Percentiles rank a stretch among this genome's conserved stretches.
These are phyloP conservation scores for Tragelaphus imberbis DNA, from an alignment of 2,113 vertebrate genomes.

Conservation along the genomic window DNA sequence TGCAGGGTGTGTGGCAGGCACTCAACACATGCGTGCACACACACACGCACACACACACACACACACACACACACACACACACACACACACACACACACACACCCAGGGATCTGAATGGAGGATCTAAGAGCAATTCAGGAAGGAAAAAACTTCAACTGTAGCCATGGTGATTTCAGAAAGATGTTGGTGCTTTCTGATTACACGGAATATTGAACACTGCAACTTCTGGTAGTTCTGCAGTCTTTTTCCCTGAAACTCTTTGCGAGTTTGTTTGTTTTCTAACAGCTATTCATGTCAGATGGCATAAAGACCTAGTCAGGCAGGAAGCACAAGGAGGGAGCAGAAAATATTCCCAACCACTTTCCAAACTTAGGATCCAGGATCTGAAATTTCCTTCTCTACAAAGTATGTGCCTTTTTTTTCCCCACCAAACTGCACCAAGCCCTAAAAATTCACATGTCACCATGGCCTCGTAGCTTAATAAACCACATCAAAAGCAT, in stretches of 20 bases:
- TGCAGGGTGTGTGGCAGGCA: too few species aligned
- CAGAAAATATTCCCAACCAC: background rate
- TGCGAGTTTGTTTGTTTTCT: background rate
- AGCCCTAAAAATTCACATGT: background rate
- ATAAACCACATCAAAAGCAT: conserved; percentile 28
- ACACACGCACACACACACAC: rapidly evolving
- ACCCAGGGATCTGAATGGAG: too few species aligned
- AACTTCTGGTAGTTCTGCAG: too few species aligned
- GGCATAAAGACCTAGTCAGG: background rate
- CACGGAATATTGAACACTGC: background rate
- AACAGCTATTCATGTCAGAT: background rate
- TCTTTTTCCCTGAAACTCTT: background rate
- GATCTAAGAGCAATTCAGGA: background rate
- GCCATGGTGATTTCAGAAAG: background rate
- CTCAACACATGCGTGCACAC: rapidly evolving
- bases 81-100: background rate
- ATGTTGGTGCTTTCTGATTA: background rate
- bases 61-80: background rate
- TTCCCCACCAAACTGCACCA: background rate
- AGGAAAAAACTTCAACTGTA: background rate
- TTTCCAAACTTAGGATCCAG: background rate
- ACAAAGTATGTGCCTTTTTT: background rate
- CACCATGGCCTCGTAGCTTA: background rate
- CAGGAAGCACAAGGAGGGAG: background rate
- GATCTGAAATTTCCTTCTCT: background rate